phyloP scores from a whole-genome alignment of 2,888 invertebrate genomes.

The Halictus quadricinctus region DNA sequence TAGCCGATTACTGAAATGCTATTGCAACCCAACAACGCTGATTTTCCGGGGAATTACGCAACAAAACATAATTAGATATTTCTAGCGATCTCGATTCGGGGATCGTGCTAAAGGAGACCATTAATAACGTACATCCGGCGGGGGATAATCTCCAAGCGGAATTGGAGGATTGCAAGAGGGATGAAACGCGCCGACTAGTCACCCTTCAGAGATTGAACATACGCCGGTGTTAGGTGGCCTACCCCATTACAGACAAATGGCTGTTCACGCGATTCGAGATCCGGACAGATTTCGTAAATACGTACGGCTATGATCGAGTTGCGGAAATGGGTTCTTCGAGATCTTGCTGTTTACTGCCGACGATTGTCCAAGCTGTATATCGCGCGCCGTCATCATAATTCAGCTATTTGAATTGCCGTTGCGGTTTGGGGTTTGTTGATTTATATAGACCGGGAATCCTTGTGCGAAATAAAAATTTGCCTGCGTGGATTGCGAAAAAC shows the following conservation, averaged over 20 bases:
- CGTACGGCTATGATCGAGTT: slow-evolving; percentile 30
- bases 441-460: background rate
- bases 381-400: background rate
- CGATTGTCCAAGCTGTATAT: background rate
- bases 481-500: no score
- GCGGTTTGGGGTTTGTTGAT: background rate
- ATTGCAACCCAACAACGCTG: slow-evolving; percentile 1
- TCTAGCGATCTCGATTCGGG: slow-evolving; percentile 50
- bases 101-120: slow-evolving; percentile 50
- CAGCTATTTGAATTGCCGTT: background rate
- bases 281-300: slow-evolving; percentile 28
- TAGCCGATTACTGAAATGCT: background rate
- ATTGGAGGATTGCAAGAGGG: slow-evolving; percentile 52
- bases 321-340: slow-evolving; percentile 22
- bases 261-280: slow-evolving; percentile 8
- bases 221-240: slow-evolving; percentile 18
- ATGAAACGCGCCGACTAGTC: slow-evolving; percentile 49
- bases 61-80: slow-evolving; percentile 54
- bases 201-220: slow-evolving; percentile 50
- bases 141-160: slow-evolving; percentile 53
- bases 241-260: slow-evolving; percentile 44
- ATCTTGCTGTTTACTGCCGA: slow-evolving; percentile 14
- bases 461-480: no score
- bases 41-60: slow-evolving; percentile 47
- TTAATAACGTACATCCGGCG: slow-evolving; percentile 59